Conservation (phyloP, 2,113 vertebrate species). For the Muntiacus muntjak region DNA sequence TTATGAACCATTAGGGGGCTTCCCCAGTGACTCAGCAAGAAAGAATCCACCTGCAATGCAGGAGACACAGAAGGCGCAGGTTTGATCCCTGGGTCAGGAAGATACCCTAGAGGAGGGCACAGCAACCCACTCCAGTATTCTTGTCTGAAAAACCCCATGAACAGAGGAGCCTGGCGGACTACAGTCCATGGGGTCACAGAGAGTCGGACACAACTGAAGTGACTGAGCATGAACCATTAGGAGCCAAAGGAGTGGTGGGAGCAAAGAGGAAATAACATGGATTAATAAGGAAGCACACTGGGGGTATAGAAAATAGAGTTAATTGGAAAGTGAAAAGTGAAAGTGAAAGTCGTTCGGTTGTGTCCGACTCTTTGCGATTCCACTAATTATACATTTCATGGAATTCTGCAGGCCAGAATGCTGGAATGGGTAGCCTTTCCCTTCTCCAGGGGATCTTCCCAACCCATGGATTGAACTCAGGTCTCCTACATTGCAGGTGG, state of each 20-base stretch:
- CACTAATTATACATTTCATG: background rate
- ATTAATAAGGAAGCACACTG: background rate
- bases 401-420: background rate
- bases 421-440: background rate
- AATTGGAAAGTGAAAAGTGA: background rate
- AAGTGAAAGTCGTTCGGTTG: background rate
- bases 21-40: background rate
- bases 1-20: background rate
- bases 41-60: background rate
- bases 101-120: background rate
- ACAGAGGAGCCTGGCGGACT: background rate
- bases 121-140: background rate
- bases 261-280: background rate
- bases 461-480: background rate
- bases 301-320: background rate
- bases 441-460: background rate
- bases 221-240: background rate
- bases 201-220: background rate
- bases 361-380: background rate
- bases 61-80: background rate
- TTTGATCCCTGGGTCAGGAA: background rate
- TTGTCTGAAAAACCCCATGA: background rate
- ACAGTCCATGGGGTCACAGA: background rate
- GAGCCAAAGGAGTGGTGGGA: slow-evolving; percentile 30
- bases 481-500: background rate